These are phyloP conservation scores for Zonitis immaculata DNA, from an alignment of 2,888 invertebrate genomes.

Conservation along the genomic window DNA sequence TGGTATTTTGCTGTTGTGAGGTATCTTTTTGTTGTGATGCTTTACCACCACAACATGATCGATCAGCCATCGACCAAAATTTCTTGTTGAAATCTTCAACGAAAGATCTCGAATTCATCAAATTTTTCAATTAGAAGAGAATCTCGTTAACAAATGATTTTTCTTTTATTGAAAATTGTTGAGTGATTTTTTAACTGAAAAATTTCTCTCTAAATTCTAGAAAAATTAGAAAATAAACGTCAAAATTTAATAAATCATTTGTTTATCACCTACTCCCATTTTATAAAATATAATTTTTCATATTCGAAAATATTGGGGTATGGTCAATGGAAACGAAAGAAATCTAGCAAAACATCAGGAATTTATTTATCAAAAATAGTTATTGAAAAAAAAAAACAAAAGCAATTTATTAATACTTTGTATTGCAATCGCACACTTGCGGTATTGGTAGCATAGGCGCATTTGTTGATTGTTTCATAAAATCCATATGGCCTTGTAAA, in stretches of 20 bases:
- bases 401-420: too few relatives aligned
- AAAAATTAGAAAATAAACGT: conserved; percentile 12
- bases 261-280: conserved; percentile 17
- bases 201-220: neutral
- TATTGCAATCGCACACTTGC: conserved; percentile 40
- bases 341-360: too few relatives aligned
- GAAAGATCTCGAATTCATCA: too few relatives aligned
- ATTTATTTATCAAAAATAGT: conserved; percentile 61
- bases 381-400: neutral
- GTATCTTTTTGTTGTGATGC: too few relatives aligned
- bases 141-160: conserved; percentile 3
- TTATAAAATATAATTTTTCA: too few relatives aligned
- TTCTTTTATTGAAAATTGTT: conserved; percentile 1
- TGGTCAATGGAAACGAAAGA: too few relatives aligned
- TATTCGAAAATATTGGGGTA: too few relatives aligned
- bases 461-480: conserved; percentile 52
- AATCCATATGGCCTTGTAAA: conserved; percentile 60
- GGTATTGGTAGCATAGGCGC: conserved; percentile 30
- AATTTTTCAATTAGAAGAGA: conserved; percentile 7
- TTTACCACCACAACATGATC: too few relatives aligned
- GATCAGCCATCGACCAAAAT: too few relatives aligned
- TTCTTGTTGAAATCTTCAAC: conserved; percentile 31
- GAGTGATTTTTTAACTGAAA: conserved; percentile 2
- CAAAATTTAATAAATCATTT: conserved; percentile 15
- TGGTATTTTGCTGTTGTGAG: too few relatives aligned